These are phyloP conservation scores for Dipodomys merriami DNA, from an alignment of 2,113 vertebrate species.

Conservation along the genomic window DNA sequence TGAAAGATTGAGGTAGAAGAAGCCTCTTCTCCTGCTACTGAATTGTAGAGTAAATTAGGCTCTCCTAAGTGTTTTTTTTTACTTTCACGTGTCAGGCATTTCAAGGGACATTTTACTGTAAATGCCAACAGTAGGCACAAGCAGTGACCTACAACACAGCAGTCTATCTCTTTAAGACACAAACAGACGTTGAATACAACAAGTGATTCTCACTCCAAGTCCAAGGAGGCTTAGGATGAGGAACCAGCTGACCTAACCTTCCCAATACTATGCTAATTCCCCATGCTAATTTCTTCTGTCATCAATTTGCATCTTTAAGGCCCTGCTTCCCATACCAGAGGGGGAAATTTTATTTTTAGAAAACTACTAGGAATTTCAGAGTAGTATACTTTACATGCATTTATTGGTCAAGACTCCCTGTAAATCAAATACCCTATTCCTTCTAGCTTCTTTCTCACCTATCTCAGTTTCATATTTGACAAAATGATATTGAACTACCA, in stretches of 20 bases:
- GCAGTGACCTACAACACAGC: neutral
- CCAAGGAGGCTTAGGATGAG: neutral
- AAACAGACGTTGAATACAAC: neutral
- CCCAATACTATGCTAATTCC: neutral
- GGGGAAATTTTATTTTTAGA: conserved; percentile 38
- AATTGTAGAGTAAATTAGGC: neutral
- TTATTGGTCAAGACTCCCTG: neutral
- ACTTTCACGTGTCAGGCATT: neutral
- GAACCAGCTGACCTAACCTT: neutral
- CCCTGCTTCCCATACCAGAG: neutral
- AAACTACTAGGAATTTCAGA: neutral
- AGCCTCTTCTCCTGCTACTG: neutral
- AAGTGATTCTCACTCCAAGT: neutral
- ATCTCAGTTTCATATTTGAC: neutral
- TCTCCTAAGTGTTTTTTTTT: neutral
- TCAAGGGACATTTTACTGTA: neutral
- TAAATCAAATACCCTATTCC: neutral
- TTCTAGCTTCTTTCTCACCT: neutral
- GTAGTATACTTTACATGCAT: neutral
- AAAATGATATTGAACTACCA: neutral
- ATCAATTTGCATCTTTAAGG: neutral
- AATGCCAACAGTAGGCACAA: neutral
- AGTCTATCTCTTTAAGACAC: neutral
- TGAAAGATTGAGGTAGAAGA: neutral
- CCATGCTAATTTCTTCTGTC: neutral